Percentiles rank a stretch among this genome's conserved stretches.
These are phyloP conservation scores for Drosophila eohydei DNA, from an alignment of 2,888 invertebrate species.

Conservation along the genomic window DNA sequence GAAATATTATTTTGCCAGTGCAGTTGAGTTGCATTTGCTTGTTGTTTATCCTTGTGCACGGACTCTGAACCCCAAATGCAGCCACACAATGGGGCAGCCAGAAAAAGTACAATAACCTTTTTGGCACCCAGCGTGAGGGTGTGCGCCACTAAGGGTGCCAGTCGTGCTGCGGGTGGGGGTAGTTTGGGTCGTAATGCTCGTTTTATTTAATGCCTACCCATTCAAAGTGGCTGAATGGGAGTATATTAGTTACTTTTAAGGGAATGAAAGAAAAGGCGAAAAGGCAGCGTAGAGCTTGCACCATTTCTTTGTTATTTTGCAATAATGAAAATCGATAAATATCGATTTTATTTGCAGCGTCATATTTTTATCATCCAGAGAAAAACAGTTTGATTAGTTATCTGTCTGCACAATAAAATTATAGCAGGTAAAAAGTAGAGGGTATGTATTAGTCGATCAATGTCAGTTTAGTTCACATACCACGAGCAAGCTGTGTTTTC, in stretches of 20 bases:
- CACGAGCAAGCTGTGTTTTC: background rate
- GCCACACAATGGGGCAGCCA: conserved; percentile 27
- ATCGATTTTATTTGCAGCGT: background rate
- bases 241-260: background rate
- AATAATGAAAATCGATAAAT: background rate
- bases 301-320: background rate
- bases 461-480: no score
- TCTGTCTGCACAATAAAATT: no score
- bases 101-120: conserved; percentile 60
- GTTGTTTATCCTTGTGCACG: conserved; percentile 49
- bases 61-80: conserved; percentile 36
- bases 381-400: background rate
- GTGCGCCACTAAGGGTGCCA: background rate
- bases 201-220: background rate
- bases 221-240: background rate
- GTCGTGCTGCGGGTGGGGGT: background rate
- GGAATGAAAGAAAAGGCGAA: background rate
- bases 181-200: background rate
- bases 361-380: background rate
- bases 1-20: conserved; percentile 45
- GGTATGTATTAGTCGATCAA: background rate
- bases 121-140: conserved; percentile 12
- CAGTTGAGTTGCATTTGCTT: conserved; percentile 42
- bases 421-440: background rate
- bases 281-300: background rate